These are phyloP conservation scores for Penaeus indicus DNA, from an alignment of 1,140 invertebrate genomes.

Conservation along the genomic window DNA sequence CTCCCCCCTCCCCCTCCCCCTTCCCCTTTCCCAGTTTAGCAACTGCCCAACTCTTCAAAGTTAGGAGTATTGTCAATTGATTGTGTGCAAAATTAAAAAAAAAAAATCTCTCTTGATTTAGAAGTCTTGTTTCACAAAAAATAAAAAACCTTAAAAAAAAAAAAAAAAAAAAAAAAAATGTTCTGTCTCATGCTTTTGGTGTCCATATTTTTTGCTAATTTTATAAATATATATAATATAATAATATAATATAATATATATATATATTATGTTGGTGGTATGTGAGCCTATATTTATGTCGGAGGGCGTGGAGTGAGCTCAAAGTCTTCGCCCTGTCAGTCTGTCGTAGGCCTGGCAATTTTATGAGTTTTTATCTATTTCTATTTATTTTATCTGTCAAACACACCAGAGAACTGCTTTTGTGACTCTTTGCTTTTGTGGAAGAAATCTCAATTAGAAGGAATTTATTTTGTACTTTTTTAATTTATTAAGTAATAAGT, in stretches of 20 bases:
- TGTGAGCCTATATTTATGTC: conserved; percentile 64
- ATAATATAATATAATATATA: conserved; percentile 63
- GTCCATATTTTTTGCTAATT: conserved; percentile 65
- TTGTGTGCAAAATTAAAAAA: conserved; percentile 64
- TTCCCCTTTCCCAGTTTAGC: conserved; percentile 25
- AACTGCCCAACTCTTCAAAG: conserved; percentile 54
- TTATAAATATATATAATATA: conserved; percentile 66
- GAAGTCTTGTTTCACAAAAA: conserved; percentile 57
- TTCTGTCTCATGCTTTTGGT: conserved; percentile 65
- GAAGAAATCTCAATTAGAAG: conserved; percentile 53
- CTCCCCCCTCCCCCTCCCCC: neutral
- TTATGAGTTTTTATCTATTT: conserved; percentile 63
- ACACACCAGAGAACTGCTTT: conserved; percentile 61
- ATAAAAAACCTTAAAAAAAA: too few species aligned
- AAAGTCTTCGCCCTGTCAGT: conserved; percentile 54
- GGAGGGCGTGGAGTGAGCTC: conserved; percentile 56
- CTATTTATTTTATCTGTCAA: conserved; percentile 63
- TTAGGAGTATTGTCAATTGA: conserved; percentile 62
- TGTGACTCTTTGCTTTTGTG: conserved; percentile 46
- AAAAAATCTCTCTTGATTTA: conserved; percentile 49
- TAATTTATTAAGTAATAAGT: conserved; percentile 65
- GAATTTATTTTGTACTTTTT: conserved; percentile 66
- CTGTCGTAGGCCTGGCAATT: conserved; percentile 56
- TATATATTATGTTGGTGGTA: conserved; percentile 62
- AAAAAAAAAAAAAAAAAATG: conserved; percentile 41